Evolutionary conservation across 2,113 vertebrate genomes (phyloP), one percentile per base, ranked within the genome.

Genomic region (Brachionichthys hirsutus): DNA sequence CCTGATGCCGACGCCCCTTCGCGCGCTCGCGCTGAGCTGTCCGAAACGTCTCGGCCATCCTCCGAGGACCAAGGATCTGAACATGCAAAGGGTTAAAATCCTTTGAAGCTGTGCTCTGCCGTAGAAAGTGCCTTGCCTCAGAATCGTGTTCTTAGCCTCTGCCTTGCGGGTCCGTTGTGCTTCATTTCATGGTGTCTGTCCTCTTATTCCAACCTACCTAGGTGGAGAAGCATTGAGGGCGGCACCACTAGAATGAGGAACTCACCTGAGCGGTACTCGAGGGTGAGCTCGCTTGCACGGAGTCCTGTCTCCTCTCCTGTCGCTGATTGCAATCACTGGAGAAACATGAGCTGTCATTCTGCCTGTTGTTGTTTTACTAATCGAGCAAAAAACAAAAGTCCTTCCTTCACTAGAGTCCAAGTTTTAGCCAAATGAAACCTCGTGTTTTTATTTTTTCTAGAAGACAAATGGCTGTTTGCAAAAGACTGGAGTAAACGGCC

Each of bases 131-230:
- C 65, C 35, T 57, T 73, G 54, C 41, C 44, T 52, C 42, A 34
- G 18, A 53, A 52, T 44, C 41, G 6, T 69, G 55, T 63, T 74
- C 55, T 54, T 70, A 84, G 48, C 67, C 55, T 67, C 52, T 85
- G 71, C 72, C 50, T 83, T 73, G 81, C 85, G 55, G 70, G 74
- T 47, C 73, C 66, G 67, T 79, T 88, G 76, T 85, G 58, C 85
- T 87, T 85, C 88, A 85, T 90, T 90, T 87, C 84, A 88, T 84
- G 78, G 78, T 87, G 85, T 88, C 76, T 91, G 82, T 90, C 91
- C 90, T 92, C 88, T 90, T 91, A 91, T 91, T 90, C 90, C 88
- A 87, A 91, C 87, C 87, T 86, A 78, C 87, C 89, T 89, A 92
- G 91, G 90, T 92, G 88, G 90, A 87, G 89, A 76, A 85, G 77